Base-by-base conservation (phyloP, 1,140 invertebrate genomes). In the Pogonognathellus flavescens region DNA sequence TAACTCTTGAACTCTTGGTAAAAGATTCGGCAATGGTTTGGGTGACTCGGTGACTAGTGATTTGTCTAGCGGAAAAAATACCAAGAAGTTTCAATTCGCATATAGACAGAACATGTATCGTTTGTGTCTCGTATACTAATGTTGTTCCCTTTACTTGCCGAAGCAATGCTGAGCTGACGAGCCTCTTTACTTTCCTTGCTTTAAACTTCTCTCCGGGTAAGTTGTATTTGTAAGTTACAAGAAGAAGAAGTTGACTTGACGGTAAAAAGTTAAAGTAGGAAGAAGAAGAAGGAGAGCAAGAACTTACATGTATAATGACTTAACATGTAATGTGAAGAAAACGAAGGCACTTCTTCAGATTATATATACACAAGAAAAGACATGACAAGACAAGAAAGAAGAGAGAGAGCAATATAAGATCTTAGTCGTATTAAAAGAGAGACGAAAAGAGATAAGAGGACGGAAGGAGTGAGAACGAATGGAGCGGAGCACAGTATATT, bases 381-480 rank as follows among this genome's bases (percentile, higher is more conserved):
- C 53, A 57, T 14, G 53, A 57, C 53, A 57, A 57, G 53, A 57
- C 31, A 41, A 41, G 31, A 41, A 41, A n/a, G 11, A 49, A 72
- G 70, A 76, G n/a, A 76, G 41, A 18, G 70, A 76, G 70, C 70
- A 25, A 31, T 31, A 72, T 11, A 11, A 76, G 41, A 31, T 76
- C 49, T 25, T 76, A 41, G 70, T 49, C 49, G 49, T 76, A 76
- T 41, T 41, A 41, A 41, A 41, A 6, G 1, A 41, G 31, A 41
- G 31, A 41, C 31, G 70, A 76, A 76, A 76, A 70, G 41, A 76
- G 70, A 76, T 76, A 76, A 76, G 70, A 76, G 25, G 70, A 76
- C 70, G 70, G 70, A 76, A 76, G 70, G 31, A 76, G 70, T 76
- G 41, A 76, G 70, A 49, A 76, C 70, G 70, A 76, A 76, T 76